Base-by-base conservation (phyloP, 2,888 invertebrate genomes). In the Prosopocoilus inquinatus region DNA sequence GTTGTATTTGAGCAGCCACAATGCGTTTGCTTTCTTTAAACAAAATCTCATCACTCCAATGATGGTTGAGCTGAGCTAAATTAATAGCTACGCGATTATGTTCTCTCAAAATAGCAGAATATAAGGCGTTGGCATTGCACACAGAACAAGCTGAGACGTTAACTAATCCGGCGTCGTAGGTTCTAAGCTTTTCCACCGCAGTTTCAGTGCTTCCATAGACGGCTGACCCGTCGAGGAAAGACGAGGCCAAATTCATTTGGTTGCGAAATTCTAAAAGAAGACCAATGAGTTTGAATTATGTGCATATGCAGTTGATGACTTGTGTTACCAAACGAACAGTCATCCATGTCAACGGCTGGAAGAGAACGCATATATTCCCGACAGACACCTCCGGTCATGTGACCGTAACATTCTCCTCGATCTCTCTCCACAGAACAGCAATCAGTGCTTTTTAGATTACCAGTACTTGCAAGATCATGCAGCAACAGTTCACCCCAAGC, bases 191-290 rank as follows among this genome's bases (percentile, higher is more conserved):
- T 47, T 88, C 82, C 2, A 89, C 79, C 62, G 87, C 86, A 59
- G 87, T 85, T 49, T 88, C 86, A 0, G 88, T 89, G 58, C 82
- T 84, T 9, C 93, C 93, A 72, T 94, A 94, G 50, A 94, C 76
- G 1, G 87, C 88, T 0, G 91, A 91, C 0, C 87, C 94, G 68
- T 94, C 94, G 53, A 94, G 79, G 72, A 89, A 92, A 1, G 90
- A 84, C 0, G 93, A 89, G 0, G 89, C 94, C 56, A 88, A 80
- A 75, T 94, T 94, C 87, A 94, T 89, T 71, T 93, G 91, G 65
- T 93, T 88, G 45, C 94, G 83, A 58, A 83, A 78, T 58, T 85
- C 89, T 89, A 74, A 3, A 69, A 67, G 12, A 55, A 35, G 16
- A 20, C 43, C 12, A 28, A 16, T 44, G 9, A 9, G 38, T 38